Conservation (phyloP, 2,888 invertebrate species). For the Drosophila acutilabella region DNA sequence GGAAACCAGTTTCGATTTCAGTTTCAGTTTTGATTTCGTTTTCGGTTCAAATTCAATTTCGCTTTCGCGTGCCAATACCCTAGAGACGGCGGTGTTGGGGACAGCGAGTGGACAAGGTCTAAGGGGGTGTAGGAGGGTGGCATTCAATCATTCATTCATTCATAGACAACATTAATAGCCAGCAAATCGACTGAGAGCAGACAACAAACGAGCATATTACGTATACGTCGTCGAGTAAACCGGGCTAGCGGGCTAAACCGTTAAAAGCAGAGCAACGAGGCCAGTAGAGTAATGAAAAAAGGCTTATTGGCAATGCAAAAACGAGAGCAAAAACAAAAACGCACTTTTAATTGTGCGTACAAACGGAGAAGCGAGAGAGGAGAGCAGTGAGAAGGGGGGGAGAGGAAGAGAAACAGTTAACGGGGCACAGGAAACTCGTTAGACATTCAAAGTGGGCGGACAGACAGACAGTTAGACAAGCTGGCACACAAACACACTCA, state of each 20-base stretch:
- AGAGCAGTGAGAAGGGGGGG: not conserved
- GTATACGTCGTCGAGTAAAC: slow-evolving; percentile 40
- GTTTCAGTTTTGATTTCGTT: slow-evolving; percentile 22
- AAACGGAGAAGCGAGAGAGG: slow-evolving; percentile 17
- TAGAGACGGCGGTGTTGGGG: slow-evolving; percentile 5
- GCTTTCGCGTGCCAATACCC: slow-evolving; percentile 50
- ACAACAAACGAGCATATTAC: slow-evolving; percentile 31
- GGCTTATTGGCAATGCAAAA: slow-evolving; percentile 25
- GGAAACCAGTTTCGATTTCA: slow-evolving; percentile 67
- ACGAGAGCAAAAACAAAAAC: slow-evolving; percentile 27
- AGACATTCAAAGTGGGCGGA: slow-evolving; percentile 61
- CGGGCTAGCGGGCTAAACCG: not conserved
- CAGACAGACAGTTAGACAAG: slow-evolving; percentile 9
- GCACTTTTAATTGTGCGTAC: slow-evolving; percentile 53
- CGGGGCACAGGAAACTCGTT: slow-evolving; percentile 58
- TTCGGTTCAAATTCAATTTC: slow-evolving; percentile 45
- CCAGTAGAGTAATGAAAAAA: slow-evolving; percentile 47
- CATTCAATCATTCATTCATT: slow-evolving; percentile 34
- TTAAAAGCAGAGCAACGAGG: slow-evolving; percentile 28
- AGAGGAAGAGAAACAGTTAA: slow-evolving; percentile 43
- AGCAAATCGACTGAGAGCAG: not conserved
- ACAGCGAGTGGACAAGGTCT: not conserved
- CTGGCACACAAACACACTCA: not conserved
- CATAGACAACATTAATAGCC: slow-evolving; percentile 33
- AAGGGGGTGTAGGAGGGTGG: slow-evolving; percentile 4